phyloP scores from a whole-genome alignment of 1,140 invertebrate species.

The Trichomalopsis sarcophagae region DNA sequence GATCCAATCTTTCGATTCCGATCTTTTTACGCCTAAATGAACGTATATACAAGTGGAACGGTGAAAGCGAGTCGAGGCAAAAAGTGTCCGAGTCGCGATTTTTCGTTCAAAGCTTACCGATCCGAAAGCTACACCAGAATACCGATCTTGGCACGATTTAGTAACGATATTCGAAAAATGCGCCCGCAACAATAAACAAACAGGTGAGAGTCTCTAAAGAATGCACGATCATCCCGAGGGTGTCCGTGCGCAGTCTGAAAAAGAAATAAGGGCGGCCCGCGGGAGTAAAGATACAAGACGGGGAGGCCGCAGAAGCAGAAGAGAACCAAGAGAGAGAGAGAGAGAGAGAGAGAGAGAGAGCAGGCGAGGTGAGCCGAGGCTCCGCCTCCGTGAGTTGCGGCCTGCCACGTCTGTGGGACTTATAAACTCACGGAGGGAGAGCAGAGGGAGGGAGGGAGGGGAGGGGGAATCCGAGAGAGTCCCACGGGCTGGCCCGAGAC shows the following conservation, averaged over 20 bases:
- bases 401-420: constrained; percentile 27
- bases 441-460: background rate
- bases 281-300: background rate
- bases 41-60: too few relatives aligned
- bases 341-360: background rate
- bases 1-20: background rate
- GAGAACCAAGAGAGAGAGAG: background rate
- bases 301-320: background rate
- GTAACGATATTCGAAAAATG: background rate
- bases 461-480: background rate
- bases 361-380: constrained; percentile 18
- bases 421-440: background rate
- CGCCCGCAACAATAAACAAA: background rate
- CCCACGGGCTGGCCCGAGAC: background rate
- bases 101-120: too few relatives aligned
- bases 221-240: background rate
- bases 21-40: too few relatives aligned
- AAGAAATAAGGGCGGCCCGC: background rate
- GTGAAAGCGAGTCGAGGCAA: too few relatives aligned
- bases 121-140: too few relatives aligned
- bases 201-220: background rate
- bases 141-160: too few relatives aligned
- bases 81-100: background rate
- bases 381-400: constrained; percentile 29
- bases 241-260: background rate